Conservation (phyloP, 2,888 invertebrate genomes). For the Oligia strigilis region DNA sequence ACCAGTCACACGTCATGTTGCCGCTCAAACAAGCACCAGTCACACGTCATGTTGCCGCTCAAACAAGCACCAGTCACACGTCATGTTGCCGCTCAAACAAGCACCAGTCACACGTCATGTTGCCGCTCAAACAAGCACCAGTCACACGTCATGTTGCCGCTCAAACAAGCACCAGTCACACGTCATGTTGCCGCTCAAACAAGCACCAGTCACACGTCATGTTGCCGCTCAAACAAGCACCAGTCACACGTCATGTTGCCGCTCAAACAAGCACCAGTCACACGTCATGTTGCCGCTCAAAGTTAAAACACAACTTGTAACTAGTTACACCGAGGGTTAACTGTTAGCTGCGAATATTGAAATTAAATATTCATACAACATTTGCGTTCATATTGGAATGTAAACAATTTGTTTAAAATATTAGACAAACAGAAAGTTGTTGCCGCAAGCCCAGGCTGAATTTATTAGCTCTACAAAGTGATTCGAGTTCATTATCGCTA, state of each 20-base stretch:
- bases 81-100: background rate
- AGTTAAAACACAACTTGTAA: constrained; percentile 26
- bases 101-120: constrained; percentile 2
- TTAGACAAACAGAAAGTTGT: constrained; percentile 53
- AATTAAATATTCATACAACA: constrained; percentile 43
- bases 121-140: background rate
- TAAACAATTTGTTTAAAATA: constrained; percentile 60
- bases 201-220: background rate
- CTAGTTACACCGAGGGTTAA: constrained; percentile 9
- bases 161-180: background rate
- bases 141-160: no score
- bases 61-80: no score
- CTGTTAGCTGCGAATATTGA: constrained; percentile 26
- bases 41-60: constrained; percentile 1
- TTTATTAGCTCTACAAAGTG: constrained; percentile 65
- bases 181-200: no score
- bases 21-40: no score
- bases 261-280: background rate
- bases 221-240: no score
- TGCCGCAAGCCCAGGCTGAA: constrained; percentile 47
- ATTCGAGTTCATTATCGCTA: constrained; percentile 64
- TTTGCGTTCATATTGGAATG: constrained; percentile 41
- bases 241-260: no score
- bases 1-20: background rate
- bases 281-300: constrained; percentile 3